Percentiles rank a stretch among this genome's conserved stretches.
phyloP scores from a whole-genome alignment of 2,113 vertebrate genomes.

The Oceanites oceanicus region DNA sequence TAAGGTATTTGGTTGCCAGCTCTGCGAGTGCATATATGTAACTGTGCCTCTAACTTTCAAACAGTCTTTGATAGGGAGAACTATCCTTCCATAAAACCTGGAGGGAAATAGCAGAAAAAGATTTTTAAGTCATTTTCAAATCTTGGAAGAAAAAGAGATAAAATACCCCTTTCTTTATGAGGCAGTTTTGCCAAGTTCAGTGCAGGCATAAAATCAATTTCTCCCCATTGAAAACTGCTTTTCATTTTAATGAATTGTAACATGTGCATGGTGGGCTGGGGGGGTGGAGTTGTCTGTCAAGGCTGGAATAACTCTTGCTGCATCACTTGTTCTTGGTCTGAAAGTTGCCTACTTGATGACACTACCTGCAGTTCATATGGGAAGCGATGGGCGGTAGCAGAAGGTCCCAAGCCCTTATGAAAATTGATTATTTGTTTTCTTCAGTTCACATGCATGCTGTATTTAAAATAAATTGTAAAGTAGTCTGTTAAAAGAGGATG shows the following conservation, averaged over 20 bases:
- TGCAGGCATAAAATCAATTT: constrained; percentile 11
- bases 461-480: neutral
- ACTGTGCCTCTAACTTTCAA: neutral
- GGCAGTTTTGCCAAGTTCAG: neutral
- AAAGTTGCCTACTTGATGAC: neutral
- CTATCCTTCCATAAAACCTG: neutral
- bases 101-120: neutral
- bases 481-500: neutral
- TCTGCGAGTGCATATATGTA: neutral
- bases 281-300: neutral
- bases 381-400: neutral
- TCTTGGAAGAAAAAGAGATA: neutral
- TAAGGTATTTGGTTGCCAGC: neutral
- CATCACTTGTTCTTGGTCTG: neutral
- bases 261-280: rapidly evolving
- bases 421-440: neutral
- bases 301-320: neutral
- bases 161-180: neutral
- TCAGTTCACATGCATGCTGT: neutral
- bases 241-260: neutral
- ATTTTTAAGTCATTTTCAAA: neutral
- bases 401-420: neutral
- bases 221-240: neutral
- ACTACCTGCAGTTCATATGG: neutral
- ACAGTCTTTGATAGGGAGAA: neutral